phyloP scores from a whole-genome alignment of 2,888 invertebrate genomes.

The Ctenicera cuprea region DNA sequence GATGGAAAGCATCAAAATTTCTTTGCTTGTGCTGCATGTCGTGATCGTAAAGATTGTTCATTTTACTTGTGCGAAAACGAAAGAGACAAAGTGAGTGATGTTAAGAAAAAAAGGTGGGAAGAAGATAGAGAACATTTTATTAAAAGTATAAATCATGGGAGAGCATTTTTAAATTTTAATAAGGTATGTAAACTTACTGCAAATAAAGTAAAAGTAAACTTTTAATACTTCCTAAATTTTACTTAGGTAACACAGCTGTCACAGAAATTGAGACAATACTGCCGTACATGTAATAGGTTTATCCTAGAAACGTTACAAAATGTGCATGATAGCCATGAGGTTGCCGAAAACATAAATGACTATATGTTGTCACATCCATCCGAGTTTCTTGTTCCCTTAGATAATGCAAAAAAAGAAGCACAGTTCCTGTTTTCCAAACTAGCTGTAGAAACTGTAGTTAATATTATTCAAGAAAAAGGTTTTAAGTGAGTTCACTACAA shows the following conservation, averaged over 20 bases:
- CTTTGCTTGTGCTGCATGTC: slow-evolving; percentile 89
- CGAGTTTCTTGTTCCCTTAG: slow-evolving; percentile 80
- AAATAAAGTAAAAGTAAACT: slow-evolving; percentile 1
- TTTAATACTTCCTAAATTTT: not conserved
- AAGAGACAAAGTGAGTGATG: slow-evolving; percentile 69
- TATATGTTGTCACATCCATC: slow-evolving; percentile 79
- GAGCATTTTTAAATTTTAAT: slow-evolving; percentile 74
- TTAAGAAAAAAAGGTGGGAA: slow-evolving; percentile 73
- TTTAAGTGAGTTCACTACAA: slow-evolving; percentile 75
- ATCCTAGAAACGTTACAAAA: slow-evolving; percentile 67
- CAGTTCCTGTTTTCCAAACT: slow-evolving; percentile 89
- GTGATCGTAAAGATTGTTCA: slow-evolving; percentile 85
- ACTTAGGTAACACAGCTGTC: slow-evolving; percentile 72
- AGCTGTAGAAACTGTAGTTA: slow-evolving; percentile 79
- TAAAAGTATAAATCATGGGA: slow-evolving; percentile 74
- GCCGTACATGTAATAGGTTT: slow-evolving; percentile 79
- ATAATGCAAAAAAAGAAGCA: slow-evolving; percentile 88
- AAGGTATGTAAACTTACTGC: slow-evolving; percentile 70
- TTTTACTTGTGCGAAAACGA: slow-evolving; percentile 79
- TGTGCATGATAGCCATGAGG: slow-evolving; percentile 77
- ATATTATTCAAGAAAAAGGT: slow-evolving; percentile 77
- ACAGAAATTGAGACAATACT: slow-evolving; percentile 75
- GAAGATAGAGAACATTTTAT: slow-evolving; percentile 71
- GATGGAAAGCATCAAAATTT: slow-evolving; percentile 75
- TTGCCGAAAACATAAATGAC: slow-evolving; percentile 75